Percentiles rank a stretch among this genome's conserved stretches.
Conservation (phyloP, 2,888 invertebrate genomes). For the Eulithis testata region DNA sequence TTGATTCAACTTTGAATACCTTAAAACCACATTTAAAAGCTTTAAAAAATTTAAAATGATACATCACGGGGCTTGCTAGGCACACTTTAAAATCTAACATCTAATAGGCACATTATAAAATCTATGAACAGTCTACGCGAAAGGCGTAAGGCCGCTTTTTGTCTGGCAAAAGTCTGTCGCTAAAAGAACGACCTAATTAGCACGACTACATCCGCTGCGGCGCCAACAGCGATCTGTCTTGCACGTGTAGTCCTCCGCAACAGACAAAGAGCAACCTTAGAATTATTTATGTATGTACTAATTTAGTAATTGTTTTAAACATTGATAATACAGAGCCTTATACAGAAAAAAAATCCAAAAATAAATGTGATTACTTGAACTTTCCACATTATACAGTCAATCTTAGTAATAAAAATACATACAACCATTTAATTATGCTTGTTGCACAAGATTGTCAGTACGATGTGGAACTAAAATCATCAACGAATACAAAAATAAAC, state of each 20-base stretch:
- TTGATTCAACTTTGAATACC: slow-evolving; percentile 31
- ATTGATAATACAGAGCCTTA: background rate
- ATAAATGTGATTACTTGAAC: slow-evolving; percentile 4
- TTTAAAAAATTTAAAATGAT: slow-evolving; percentile 48
- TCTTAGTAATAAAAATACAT: background rate
- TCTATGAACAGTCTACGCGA: slow-evolving; percentile 67
- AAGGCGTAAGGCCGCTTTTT: slow-evolving; percentile 47
- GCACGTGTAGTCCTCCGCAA: too few relatives aligned
- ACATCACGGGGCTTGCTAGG: slow-evolving; percentile 46
- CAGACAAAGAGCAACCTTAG: too few relatives aligned
- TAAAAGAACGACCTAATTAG: too few relatives aligned
- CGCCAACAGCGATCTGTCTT: too few relatives aligned
- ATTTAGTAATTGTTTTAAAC: slow-evolving; percentile 8
- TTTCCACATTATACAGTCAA: slow-evolving; percentile 5
- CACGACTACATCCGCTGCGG: too few relatives aligned
- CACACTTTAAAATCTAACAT: slow-evolving; percentile 61
- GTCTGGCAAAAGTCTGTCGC: too few relatives aligned
- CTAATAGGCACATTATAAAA: slow-evolving; percentile 61
- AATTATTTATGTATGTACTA: slow-evolving; percentile 10
- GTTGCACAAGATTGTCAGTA: background rate
- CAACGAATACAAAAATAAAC: slow-evolving; percentile 12
- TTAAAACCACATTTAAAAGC: slow-evolving; percentile 48
- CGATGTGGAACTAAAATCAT: background rate
- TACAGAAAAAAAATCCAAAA: slow-evolving; percentile 2
- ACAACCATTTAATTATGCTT: too few relatives aligned